A percentile compares a stretch with the other conserved stretches of the same genome.
These are phyloP conservation scores for Vesta saturnalis DNA, from an alignment of 2,888 invertebrate species.

Conservation along the genomic window DNA sequence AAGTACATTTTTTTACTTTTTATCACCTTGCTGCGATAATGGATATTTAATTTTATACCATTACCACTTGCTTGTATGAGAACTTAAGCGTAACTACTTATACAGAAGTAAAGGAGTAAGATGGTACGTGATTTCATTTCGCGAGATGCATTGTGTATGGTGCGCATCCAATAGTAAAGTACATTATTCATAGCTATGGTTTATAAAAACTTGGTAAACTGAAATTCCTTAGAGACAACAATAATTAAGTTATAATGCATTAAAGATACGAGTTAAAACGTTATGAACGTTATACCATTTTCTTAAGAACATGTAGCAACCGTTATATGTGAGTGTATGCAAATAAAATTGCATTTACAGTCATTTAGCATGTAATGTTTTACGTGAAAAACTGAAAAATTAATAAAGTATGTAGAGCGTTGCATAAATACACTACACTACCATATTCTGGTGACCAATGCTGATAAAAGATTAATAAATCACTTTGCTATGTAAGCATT, in stretches of 20 bases:
- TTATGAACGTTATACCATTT: too few species aligned
- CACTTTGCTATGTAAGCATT: too few species aligned
- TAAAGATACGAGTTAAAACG: too few species aligned
- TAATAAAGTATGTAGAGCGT: too few species aligned
- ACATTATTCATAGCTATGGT: conserved; percentile 27
- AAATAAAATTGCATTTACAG: too few species aligned
- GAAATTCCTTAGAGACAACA: neutral
- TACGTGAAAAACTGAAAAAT: too few species aligned
- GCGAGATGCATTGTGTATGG: conserved; percentile 23
- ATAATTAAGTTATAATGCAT: neutral
- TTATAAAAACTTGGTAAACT: conserved; percentile 17
- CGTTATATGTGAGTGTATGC: too few species aligned
- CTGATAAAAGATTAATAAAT: too few species aligned
- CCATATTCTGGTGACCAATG: too few species aligned
- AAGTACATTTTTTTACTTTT: conserved; percentile 18
- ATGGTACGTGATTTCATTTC: conserved; percentile 30
- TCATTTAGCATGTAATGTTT: too few species aligned
- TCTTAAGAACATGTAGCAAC: too few species aligned
- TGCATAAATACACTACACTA: too few species aligned
- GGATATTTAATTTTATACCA: conserved; percentile 32
- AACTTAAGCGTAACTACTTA: conserved; percentile 25
- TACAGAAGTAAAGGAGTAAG: conserved; percentile 19
- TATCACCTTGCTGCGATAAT: conserved; percentile 14
- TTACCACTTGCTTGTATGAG: conserved; percentile 26
- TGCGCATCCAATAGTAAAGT: conserved; percentile 16